Conservation (phyloP, 2,797 vertebrate species). For the Poliocrania exsul region DNA sequence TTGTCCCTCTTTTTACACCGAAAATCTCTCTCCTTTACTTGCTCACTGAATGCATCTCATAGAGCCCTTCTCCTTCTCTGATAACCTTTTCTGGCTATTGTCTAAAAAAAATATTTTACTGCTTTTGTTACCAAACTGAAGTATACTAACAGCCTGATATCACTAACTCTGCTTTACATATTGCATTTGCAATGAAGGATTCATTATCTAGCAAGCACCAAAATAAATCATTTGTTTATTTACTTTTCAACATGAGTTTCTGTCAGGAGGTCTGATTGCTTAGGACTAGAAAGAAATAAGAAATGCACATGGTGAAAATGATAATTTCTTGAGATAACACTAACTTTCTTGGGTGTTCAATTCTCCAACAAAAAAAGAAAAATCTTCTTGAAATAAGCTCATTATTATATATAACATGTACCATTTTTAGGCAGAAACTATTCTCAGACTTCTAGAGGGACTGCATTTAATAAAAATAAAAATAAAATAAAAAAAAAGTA, state of each 20-base stretch:
- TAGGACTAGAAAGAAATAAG: neutral
- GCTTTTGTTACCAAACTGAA: neutral
- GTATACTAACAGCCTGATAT: neutral
- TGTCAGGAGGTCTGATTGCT: neutral
- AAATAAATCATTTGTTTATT: neutral
- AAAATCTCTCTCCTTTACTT: neutral
- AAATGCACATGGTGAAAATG: neutral
- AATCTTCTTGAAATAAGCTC: neutral
- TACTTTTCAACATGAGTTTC: neutral
- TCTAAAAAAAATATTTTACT: neutral
- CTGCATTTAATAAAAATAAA: neutral
- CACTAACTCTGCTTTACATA: neutral
- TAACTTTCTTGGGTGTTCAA: neutral
- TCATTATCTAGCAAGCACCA: neutral
- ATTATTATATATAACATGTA: neutral
- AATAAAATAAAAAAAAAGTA: neutral
- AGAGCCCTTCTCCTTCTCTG: neutral
- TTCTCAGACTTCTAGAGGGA: neutral
- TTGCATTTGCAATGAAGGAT: neutral
- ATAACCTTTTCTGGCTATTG: neutral
- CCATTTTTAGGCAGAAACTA: neutral
- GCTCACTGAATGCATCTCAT: neutral
- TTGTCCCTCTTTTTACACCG: neutral
- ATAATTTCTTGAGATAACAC: neutral
- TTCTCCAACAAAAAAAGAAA: neutral